These are phyloP conservation scores for Clostera curtula DNA, from an alignment of 2,888 invertebrate genomes.

Conservation along the genomic window DNA sequence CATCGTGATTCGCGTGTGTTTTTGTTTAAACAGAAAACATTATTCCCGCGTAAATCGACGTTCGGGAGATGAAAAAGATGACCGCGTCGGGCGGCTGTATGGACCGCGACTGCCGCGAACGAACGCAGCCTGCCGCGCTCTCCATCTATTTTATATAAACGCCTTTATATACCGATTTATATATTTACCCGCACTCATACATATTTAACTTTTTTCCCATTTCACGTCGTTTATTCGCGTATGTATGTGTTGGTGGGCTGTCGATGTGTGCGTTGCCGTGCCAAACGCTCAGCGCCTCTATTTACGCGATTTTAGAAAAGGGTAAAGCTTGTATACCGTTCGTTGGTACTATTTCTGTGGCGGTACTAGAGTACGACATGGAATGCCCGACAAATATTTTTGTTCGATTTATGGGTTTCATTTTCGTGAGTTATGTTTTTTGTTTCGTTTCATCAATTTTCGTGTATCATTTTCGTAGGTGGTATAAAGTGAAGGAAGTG, in stretches of 20 bases:
- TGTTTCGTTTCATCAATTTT: slow-evolving; percentile 47
- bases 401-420: slow-evolving; percentile 66
- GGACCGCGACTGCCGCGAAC: slow-evolving; percentile 50
- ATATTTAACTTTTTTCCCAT: slow-evolving; percentile 75
- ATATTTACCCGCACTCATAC: slow-evolving; percentile 75
- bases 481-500: no score
- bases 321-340: slow-evolving; percentile 72
- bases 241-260: slow-evolving; percentile 42
- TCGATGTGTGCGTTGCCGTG: slow-evolving; percentile 53
- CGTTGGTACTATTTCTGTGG: slow-evolving; percentile 64
- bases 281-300: slow-evolving; percentile 53
- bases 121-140: slow-evolving; percentile 38
- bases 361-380: slow-evolving; percentile 58
- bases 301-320: slow-evolving; percentile 73
- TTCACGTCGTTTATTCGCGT: slow-evolving; percentile 71
- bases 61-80: slow-evolving; percentile 2
- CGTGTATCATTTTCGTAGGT: slow-evolving; percentile 12
- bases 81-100: slow-evolving; percentile 30
- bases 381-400: slow-evolving; percentile 60
- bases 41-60: no score
- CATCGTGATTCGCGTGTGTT: no score
- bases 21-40: no score
- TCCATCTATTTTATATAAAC: slow-evolving; percentile 66
- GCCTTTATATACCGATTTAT: slow-evolving; percentile 71
- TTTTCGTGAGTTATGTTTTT: slow-evolving; percentile 53